Evolutionary conservation across 2,113 vertebrate species (phyloP).

Genomic region (Ameiurus melas): DNA sequence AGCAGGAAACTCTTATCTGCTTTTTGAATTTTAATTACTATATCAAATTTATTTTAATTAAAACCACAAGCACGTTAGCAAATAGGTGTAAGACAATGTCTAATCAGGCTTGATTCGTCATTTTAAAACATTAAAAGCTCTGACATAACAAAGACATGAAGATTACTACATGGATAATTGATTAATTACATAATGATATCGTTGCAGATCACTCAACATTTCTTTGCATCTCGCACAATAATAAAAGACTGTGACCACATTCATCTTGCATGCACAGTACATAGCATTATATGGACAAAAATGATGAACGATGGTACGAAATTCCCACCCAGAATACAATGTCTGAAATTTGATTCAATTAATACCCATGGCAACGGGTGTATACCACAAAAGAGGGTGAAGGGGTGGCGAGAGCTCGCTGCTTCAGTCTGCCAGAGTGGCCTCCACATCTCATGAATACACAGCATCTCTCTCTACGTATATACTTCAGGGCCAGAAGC

Average conservation of each 20-base stretch:
- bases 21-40: neutral
- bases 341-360: constrained; percentile 95
- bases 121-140: neutral
- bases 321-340: constrained; percentile 91
- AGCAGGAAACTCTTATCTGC: neutral
- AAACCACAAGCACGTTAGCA: neutral
- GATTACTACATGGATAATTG: neutral
- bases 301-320: constrained; percentile 85
- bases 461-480: constrained; percentile 81
- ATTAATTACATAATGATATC: neutral
- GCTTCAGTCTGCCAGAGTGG: constrained; percentile 39
- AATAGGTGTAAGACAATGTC: neutral
- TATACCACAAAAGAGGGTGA: constrained; percentile 88
- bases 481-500: constrained; percentile 91
- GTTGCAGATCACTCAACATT: neutral
- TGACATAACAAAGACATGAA: neutral
- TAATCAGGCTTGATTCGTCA: neutral
- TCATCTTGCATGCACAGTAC: neutral
- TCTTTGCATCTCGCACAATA: neutral
- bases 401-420: constrained; percentile 76
- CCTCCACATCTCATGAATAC: constrained; percentile 74
- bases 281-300: constrained; percentile 75
- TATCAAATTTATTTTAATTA: neutral
- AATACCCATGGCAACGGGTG: constrained; percentile 92
- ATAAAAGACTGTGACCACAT: neutral